Base-by-base conservation (phyloP, 2,797 vertebrate species). In the Anniella stebbinsi region DNA sequence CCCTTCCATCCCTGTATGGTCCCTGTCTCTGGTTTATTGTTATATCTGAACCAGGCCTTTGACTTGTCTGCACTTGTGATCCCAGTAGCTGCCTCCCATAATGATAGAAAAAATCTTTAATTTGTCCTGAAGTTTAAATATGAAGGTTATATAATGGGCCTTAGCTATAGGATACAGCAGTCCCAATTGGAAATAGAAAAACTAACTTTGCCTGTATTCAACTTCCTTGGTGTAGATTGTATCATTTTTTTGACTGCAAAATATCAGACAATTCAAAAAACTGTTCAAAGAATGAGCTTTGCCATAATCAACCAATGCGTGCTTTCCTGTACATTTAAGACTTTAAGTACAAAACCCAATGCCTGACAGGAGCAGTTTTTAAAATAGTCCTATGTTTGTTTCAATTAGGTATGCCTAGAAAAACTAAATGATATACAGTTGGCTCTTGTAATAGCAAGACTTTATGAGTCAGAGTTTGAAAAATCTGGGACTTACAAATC, bases 381-480 rank as follows among this genome's bases (percentile, higher is more conserved):
- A 30, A 89, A 78, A 17, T n/a, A 84, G 1, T 51, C 1, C 70
- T 93, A 88, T 13, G 82, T 63, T 90, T 95, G 66, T 94, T 48
- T 90, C 87, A 15, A 80, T 86, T 95, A 98, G 99, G 99, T 99
- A 77, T 99, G 99, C 95, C 95, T 99, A 92, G 99, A 99, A 96
- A 99, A 98, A 97, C 96, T 99, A 96, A 98, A 99, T 97, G 99
- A 99, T 91, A 96, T 99, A 81, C 99, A 99, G 28, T 95, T 99
- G 94, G 99, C 99, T 78, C 97, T 99, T 96, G 98, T 99, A 92
- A 98, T 99, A 97, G 97, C 98, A 94, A 98, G 99, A 94, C 97
- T 99, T 72, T 99, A 98, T 90, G 99, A 99, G 93, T 98, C 98
- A 0, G 99, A 99, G 94, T 99, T 99, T 97, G 99, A 99, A 96